These are phyloP conservation scores for Brenthis daphne DNA, from an alignment of 2,888 invertebrate species.

Conservation along the genomic window DNA sequence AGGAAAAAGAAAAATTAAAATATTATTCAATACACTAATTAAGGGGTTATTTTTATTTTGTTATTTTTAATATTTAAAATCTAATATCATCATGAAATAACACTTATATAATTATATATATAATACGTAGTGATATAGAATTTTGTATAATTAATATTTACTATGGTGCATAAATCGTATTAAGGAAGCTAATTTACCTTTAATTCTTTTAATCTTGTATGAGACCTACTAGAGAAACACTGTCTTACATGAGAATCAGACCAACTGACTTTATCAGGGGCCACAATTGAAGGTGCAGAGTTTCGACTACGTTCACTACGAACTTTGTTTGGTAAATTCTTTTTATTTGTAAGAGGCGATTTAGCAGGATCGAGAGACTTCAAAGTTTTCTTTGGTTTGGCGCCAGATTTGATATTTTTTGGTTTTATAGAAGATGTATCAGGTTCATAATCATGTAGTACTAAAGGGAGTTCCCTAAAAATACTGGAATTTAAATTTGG, in stretches of 20 bases:
- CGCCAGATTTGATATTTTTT: slow-evolving; percentile 51
- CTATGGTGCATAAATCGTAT: background rate
- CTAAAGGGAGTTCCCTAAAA: slow-evolving; percentile 65
- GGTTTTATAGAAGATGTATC: slow-evolving; percentile 47
- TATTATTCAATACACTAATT: background rate
- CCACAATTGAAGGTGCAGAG: slow-evolving; percentile 57
- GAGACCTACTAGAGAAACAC: slow-evolving; percentile 64
- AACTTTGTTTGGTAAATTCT: slow-evolving; percentile 42
- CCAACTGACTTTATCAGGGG: slow-evolving; percentile 50
- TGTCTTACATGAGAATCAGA: slow-evolving; percentile 55
- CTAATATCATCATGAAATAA: background rate
- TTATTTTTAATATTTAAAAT: no score
- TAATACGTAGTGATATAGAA: background rate
- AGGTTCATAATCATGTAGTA: slow-evolving; percentile 63
- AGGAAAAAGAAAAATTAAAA: slow-evolving; percentile 1
- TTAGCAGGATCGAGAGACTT: slow-evolving; percentile 62
- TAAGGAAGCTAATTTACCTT: slow-evolving; percentile 51
- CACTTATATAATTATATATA: background rate
- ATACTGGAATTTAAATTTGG: slow-evolving; percentile 58
- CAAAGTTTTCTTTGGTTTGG: slow-evolving; percentile 67
- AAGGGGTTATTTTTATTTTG: no score
- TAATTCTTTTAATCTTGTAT: slow-evolving; percentile 62
- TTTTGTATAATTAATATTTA: no score
- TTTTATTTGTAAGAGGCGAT: slow-evolving; percentile 51
- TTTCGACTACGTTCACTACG: slow-evolving; percentile 45